These are phyloP conservation scores for Pseudomyrmex sp. DNA, from an alignment of 1,140 invertebrate genomes.

Conservation along the genomic window DNA sequence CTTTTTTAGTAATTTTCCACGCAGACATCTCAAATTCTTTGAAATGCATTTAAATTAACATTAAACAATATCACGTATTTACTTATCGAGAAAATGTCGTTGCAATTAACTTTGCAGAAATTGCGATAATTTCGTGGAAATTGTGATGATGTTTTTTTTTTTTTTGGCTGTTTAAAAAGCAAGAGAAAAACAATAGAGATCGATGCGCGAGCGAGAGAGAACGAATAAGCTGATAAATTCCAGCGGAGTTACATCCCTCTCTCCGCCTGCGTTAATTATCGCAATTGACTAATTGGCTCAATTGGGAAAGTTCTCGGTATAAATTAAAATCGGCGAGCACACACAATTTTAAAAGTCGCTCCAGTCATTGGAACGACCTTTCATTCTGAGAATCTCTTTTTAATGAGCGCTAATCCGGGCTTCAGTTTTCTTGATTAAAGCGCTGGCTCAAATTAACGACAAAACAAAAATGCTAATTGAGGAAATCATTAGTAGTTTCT, in stretches of 20 bases:
- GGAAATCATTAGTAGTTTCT: no score
- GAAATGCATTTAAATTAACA: background rate
- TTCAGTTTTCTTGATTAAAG: conserved; percentile 9
- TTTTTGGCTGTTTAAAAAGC: no score
- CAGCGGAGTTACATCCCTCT: conserved; percentile 16
- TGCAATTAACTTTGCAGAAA: background rate
- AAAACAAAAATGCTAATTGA: background rate
- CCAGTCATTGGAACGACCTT: conserved; percentile 47
- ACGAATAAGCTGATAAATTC: conserved; percentile 37
- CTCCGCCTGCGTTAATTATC: conserved; percentile 74
- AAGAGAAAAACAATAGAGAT: background rate
- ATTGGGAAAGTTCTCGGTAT: conserved; percentile 79
- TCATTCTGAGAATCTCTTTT: conserved; percentile 44
- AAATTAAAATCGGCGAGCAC: conserved; percentile 72
- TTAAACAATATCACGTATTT: background rate
- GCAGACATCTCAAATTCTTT: background rate
- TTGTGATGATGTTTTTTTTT: no score
- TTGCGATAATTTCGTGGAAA: background rate
- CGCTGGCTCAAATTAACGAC: background rate
- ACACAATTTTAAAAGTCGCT: conserved; percentile 59
- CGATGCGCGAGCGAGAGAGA: background rate
- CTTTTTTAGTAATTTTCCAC: background rate
- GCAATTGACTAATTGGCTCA: conserved; percentile 81
- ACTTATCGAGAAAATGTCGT: background rate
- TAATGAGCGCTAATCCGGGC: conserved; percentile 3